Percentiles rank a stretch among this genome's conserved stretches.
Evolutionary conservation across 2,113 vertebrate species (phyloP).

Genomic region (Gnathonemus longibarbis): DNA sequence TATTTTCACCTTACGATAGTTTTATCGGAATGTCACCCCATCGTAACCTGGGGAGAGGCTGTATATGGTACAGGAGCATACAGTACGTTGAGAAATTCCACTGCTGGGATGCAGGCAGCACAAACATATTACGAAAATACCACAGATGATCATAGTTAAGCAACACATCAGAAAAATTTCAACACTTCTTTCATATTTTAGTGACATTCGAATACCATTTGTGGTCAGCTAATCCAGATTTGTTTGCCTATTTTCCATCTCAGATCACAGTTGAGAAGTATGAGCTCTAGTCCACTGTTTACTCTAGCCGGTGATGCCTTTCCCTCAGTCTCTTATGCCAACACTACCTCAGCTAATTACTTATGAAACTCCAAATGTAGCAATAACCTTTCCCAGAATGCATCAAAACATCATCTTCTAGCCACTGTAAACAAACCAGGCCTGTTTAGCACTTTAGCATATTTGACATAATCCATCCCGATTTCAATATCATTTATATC

Average conservation of each 20-base stretch:
- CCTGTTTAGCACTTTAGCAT: neutral
- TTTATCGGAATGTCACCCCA: no score
- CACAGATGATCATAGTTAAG: neutral
- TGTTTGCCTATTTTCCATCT: neutral
- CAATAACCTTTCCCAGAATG: neutral
- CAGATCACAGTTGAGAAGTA: neutral
- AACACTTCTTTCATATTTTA: neutral
- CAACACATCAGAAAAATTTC: neutral
- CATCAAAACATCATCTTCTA: neutral
- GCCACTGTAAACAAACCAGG: neutral
- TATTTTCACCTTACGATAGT: no score
- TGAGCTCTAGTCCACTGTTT: neutral
- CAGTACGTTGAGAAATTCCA: neutral
- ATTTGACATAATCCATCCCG: neutral
- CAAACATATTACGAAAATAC: neutral
- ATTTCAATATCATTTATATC: neutral
- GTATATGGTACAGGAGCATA: neutral
- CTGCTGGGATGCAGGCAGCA: neutral
- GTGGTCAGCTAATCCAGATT: neutral
- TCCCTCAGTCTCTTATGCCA: neutral
- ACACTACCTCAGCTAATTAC: neutral
- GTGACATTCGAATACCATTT: neutral
- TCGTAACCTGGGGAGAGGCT: accelerated
- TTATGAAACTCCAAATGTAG: neutral
- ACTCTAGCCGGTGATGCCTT: neutral